These are phyloP conservation scores for Lasioglossum villosulum DNA, from an alignment of 2,888 invertebrate species.

Conservation along the genomic window DNA sequence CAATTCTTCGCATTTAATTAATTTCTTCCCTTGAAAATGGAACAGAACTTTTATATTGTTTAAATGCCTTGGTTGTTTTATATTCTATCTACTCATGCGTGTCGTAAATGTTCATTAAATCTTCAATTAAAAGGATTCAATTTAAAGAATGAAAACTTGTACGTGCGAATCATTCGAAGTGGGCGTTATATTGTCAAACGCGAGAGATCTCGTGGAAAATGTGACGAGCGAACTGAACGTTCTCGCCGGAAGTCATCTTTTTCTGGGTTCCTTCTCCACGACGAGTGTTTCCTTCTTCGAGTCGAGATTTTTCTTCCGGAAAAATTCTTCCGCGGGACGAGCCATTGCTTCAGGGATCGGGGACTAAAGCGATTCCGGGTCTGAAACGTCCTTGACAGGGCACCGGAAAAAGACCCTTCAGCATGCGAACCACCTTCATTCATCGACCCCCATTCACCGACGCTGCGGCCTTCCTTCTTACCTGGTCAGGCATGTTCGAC, in stretches of 20 bases:
- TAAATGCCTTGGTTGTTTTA: too few species aligned
- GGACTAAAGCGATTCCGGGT: background rate
- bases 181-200: background rate
- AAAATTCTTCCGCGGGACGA: conserved; percentile 12
- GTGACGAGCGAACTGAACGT: background rate
- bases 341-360: background rate
- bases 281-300: background rate
- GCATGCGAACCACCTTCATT: conserved; percentile 47
- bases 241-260: background rate
- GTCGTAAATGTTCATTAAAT: background rate
- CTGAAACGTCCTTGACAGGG: conserved; percentile 31
- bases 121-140: background rate
- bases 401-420: conserved; percentile 39
- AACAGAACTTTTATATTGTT: too few species aligned
- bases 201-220: background rate
- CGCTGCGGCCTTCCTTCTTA: conserved; percentile 47
- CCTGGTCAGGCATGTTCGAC: conserved; percentile 45
- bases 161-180: background rate
- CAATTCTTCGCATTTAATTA: too few species aligned
- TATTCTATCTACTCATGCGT: background rate
- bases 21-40: too few species aligned
- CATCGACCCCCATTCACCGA: conserved; percentile 51
- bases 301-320: background rate
- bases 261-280: background rate
- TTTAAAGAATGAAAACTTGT: background rate